Evolutionary conservation across 2,888 invertebrate genomes (phyloP).

Genomic region (Eilema caniola): DNA sequence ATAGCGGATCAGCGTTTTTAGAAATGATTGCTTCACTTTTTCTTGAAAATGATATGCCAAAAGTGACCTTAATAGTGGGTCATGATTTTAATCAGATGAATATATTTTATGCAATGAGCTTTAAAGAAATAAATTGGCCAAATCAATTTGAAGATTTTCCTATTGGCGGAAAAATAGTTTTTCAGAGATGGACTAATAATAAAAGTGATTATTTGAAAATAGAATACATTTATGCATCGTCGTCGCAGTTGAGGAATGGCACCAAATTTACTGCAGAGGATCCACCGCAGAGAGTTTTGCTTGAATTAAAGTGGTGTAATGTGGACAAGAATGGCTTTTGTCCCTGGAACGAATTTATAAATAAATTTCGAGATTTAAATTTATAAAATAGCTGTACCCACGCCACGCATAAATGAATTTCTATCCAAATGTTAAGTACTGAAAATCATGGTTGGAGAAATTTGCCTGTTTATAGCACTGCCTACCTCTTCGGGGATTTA

Average conservation of each 20-base stretch:
- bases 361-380: constrained; percentile 23
- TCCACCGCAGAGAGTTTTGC: constrained; percentile 33
- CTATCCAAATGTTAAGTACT: too few relatives aligned
- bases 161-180: constrained; percentile 44
- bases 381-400: not conserved
- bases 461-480: too few relatives aligned
- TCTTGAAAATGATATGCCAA: constrained; percentile 31
- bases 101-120: constrained; percentile 27
- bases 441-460: too few relatives aligned
- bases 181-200: constrained; percentile 40
- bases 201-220: constrained; percentile 42
- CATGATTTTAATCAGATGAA: constrained; percentile 43
- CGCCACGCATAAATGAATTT: not conserved
- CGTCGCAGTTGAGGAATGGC: constrained; percentile 35
- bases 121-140: constrained; percentile 29
- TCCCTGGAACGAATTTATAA: constrained; percentile 36
- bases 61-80: constrained; percentile 37
- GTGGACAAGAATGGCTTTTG: constrained; percentile 33
- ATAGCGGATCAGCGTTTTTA: constrained; percentile 30
- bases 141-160: constrained; percentile 38
- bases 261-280: constrained; percentile 22
- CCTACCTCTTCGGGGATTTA: too few relatives aligned
- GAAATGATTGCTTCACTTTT: constrained; percentile 30
- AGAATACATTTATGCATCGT: constrained; percentile 38
- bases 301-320: constrained; percentile 36